Evolutionary conservation across 1,140 invertebrate genomes (phyloP).

Genomic region (Drosophila mojavensis): DNA sequence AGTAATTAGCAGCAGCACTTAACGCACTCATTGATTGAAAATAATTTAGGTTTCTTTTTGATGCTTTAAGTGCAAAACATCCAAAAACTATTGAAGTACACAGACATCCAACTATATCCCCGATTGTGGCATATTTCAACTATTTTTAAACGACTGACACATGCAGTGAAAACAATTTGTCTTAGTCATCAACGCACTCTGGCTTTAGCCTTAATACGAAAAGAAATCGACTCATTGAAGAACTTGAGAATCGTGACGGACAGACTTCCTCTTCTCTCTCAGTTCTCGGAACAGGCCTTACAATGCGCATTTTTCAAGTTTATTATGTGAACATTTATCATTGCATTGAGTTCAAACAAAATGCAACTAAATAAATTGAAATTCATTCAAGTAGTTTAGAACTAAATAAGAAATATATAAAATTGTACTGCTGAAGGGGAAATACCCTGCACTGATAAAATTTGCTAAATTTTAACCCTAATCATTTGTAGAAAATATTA

Average conservation of each 20-base stretch:
- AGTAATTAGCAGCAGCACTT: not conserved
- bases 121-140: constrained; percentile 59
- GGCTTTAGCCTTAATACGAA: constrained; percentile 43
- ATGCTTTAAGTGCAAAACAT: constrained; percentile 11
- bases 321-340: constrained; percentile 71
- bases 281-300: constrained; percentile 1
- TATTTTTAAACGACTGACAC: constrained; percentile 58
- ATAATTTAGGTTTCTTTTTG: too few relatives aligned
- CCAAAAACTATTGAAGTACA: constrained; percentile 13
- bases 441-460: not conserved
- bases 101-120: constrained; percentile 18
- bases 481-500: too few relatives aligned
- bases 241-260: constrained; percentile 12
- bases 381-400: constrained; percentile 60
- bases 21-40: constrained; percentile 15
- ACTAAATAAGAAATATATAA: constrained; percentile 32
- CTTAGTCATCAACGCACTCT: constrained; percentile 50
- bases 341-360: constrained; percentile 41
- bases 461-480: too few relatives aligned
- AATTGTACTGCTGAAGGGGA: too few relatives aligned
- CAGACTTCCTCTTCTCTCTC: not conserved
- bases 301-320: constrained; percentile 71
- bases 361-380: constrained; percentile 52
- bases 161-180: constrained; percentile 56
- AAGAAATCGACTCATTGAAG: constrained; percentile 18